Evolutionary conservation across 2,113 vertebrate species (phyloP), one percentile per base, ranked within the genome.

Genomic region (Macquaria australasica): DNA sequence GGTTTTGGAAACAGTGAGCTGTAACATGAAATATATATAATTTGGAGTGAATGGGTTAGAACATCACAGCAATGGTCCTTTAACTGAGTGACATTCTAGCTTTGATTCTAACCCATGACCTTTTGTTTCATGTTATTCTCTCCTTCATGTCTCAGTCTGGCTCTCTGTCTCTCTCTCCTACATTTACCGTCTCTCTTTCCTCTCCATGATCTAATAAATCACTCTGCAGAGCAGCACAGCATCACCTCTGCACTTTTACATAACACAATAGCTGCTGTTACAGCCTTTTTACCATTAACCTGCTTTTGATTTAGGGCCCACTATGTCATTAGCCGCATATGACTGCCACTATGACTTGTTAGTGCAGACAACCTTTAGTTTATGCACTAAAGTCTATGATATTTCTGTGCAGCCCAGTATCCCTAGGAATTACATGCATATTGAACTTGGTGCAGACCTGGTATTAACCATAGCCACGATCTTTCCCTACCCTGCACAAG

Each of bases 91-190:
- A 75, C 82, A 34, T 74, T 53, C 18, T 5, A 64, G 73, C 68
- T 85, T 67, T 73, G 43, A 76, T 63, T 87, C 43, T 64, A 60
- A 73, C 53, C 56, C 31, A 11, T 79, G 82, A 84, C 84, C 83
- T 86, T 90, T 86, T 63, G 72, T 87, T 86, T 86, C 76, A 79
- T 82, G 73, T 39, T 7, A 14, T 28, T 43, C 9, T 79, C 63
- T 64, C 84, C 69, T 77, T 81, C 56, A 80, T 77, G 69, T 81
- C 89, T 83, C 62, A 11, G 63, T 70, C 70, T 81, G 69, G 41
- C 85, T 82, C 55, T 14, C 43, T 55, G 21, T 20, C 69, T 48
- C 53, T 64, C 66, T 72, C 28, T 79, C 20, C 80, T 59, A 2
- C 73, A 63, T 76, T 79, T 56, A n/a, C n/a, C 23, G 11, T 59